Conservation (phyloP, 2,113 vertebrate genomes). For the Pangasianodon hypophthalmus region DNA sequence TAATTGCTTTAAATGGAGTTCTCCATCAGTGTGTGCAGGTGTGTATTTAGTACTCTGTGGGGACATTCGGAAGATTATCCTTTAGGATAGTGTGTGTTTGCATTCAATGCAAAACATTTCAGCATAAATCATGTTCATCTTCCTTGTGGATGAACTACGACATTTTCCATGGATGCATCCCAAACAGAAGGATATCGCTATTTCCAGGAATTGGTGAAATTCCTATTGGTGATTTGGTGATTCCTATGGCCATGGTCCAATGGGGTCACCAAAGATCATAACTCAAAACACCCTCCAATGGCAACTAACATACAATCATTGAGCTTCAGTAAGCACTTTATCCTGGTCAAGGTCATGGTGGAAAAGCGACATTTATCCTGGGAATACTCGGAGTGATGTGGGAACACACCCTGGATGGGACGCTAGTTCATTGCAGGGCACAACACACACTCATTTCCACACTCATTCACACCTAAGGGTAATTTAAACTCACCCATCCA, state of each 20-base stretch:
- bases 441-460: not conserved
- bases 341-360: not conserved
- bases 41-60: constrained; percentile 2
- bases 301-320: not conserved
- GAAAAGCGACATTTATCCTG: not conserved
- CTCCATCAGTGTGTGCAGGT: constrained; percentile 58
- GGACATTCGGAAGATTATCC: not conserved
- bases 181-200: not conserved
- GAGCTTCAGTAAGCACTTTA: not conserved
- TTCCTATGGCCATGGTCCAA: not conserved
- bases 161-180: not conserved
- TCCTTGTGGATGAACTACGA: not conserved
- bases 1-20: constrained; percentile 67
- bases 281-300: not conserved
- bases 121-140: not conserved
- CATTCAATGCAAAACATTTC: not conserved
- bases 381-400: not conserved
- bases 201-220: not conserved
- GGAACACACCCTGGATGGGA: not conserved
- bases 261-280: not conserved
- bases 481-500: not conserved
- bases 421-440: not conserved
- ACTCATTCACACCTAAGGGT: not conserved
- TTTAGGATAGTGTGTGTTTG: not conserved
- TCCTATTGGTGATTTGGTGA: too few relatives aligned